Conservation (phyloP, 2,888 invertebrate genomes). For the Acrocyrtus sp. region DNA sequence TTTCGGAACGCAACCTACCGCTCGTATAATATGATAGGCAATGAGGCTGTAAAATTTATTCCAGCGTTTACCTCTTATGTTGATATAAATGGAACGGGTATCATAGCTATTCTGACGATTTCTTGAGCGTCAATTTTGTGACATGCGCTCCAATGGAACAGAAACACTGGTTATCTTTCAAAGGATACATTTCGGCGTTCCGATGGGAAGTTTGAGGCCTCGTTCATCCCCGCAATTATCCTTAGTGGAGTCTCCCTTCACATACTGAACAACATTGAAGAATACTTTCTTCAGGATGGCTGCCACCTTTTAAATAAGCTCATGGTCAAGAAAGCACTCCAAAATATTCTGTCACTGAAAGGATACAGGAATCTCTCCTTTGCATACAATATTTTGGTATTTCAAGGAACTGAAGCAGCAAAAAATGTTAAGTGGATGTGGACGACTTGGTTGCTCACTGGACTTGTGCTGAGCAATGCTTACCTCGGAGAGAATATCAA, state of each 20-base stretch:
- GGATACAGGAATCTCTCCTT: not conserved
- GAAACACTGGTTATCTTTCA: not conserved
- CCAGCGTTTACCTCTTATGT: too few species aligned
- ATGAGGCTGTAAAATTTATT: too few species aligned
- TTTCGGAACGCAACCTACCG: too few species aligned
- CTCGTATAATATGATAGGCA: too few species aligned
- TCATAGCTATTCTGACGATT: too few species aligned
- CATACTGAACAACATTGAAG: not conserved
- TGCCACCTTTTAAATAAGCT: too few species aligned
- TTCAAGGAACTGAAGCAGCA: too few species aligned
- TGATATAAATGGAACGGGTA: not conserved
- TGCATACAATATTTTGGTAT: not conserved
- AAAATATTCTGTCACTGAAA: too few species aligned
- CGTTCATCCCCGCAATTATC: not conserved
- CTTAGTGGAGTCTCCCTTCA: not conserved
- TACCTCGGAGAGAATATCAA: not conserved
- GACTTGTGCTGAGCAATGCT: not conserved
- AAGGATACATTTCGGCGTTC: not conserved
- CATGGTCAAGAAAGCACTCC: too few species aligned
- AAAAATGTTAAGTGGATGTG: not conserved
- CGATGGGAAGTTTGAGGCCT: not conserved
- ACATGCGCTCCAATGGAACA: not conserved
- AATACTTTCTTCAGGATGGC: too few species aligned
- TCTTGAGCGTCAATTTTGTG: not conserved
- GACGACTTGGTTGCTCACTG: not conserved